A percentile compares a stretch with the other conserved stretches of the same genome.
phyloP scores from a whole-genome alignment of 2,113 vertebrate genomes.

The Cheilinus undulatus region DNA sequence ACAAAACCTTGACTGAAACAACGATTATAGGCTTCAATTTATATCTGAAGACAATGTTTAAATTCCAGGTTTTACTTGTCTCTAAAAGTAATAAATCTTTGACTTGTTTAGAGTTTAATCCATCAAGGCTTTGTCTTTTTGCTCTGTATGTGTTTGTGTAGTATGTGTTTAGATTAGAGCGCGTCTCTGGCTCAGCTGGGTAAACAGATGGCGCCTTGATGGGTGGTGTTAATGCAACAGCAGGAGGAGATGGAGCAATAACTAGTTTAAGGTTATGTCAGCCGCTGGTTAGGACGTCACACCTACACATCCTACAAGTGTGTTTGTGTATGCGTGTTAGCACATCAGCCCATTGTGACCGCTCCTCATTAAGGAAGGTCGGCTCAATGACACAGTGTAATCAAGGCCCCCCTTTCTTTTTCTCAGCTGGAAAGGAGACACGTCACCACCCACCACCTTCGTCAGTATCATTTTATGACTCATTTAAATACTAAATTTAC shows the following conservation, averaged over 20 bases:
- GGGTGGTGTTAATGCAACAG: slow-evolving; percentile 58
- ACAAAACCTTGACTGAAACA: too few relatives aligned
- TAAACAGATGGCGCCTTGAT: slow-evolving; percentile 64
- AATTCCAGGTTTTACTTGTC: slow-evolving; percentile 3
- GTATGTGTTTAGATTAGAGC: neutral
- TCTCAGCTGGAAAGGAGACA: neutral
- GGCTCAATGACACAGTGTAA: slow-evolving; percentile 55
- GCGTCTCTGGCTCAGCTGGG: slow-evolving; percentile 28
- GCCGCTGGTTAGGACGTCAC: neutral
- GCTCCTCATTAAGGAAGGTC: slow-evolving; percentile 62
- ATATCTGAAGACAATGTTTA: too few relatives aligned
- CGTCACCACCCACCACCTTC: neutral
- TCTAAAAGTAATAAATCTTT: slow-evolving; percentile 6
- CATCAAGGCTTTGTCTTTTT: neutral
- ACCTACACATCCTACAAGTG: neutral
- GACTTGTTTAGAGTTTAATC: slow-evolving; percentile 22
- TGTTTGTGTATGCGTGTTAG: neutral
- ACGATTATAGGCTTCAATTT: too few relatives aligned
- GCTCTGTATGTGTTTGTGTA: neutral
- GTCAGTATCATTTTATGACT: slow-evolving; percentile 41
- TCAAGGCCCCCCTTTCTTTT: slow-evolving; percentile 29
- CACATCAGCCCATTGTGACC: slow-evolving; percentile 24
- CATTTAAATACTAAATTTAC: neutral
- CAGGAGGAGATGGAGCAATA: slow-evolving; percentile 45
- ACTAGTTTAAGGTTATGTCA: slow-evolving; percentile 44